Evolutionary conservation across 2,797 vertebrate genomes (phyloP), one percentile per base, ranked within the genome.

Genomic region (Falco biarmicus): DNA sequence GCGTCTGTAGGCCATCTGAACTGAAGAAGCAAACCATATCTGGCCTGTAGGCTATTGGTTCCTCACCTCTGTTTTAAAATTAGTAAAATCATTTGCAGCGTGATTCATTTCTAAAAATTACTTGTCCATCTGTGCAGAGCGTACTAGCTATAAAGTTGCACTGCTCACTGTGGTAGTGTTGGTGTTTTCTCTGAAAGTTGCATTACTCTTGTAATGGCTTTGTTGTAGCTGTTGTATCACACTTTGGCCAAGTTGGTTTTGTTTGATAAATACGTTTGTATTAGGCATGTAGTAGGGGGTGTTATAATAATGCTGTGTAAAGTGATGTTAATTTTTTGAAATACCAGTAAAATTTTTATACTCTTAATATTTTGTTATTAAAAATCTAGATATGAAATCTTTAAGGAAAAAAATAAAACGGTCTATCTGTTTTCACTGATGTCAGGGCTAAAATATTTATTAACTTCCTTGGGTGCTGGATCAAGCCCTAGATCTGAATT

Each of bases 31-130:
- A 84, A 90, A 84, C 93, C 77, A 11, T 96, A 90, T 87, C 95
- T 93, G 95, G 93, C 88, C 93, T 90, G 83, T 53, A 87, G 95
- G 93, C 84, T 92, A 90, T 93, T 88, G 92, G 92, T 97, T 84
- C 95, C 97, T 96, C 97, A 96, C 94, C 75, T 95, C 92, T 90
- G 60, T 88, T 96, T 87, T 84, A 94, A 96, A 97, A 95, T 95
- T 95, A 97, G 91, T 94, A 68, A 78, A 88, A 95, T 82, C 60
- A 74, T 82, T 94, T 97, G 94, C 94, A 81, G 95, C n/a, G 63
- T 96, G 87, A 95, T 96, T 96, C 95, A 94, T 89, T 95, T 95
- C 96, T 97, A 96, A 92, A 96, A 97, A 96, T 92, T 34, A 81
- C 95, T 91, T 96, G 73, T 97, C 63, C 96, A 96, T 97, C 94